Evolutionary conservation across 2,888 invertebrate species (phyloP), one percentile per base, ranked within the genome.

Genomic region (Malacosoma neustria): DNA sequence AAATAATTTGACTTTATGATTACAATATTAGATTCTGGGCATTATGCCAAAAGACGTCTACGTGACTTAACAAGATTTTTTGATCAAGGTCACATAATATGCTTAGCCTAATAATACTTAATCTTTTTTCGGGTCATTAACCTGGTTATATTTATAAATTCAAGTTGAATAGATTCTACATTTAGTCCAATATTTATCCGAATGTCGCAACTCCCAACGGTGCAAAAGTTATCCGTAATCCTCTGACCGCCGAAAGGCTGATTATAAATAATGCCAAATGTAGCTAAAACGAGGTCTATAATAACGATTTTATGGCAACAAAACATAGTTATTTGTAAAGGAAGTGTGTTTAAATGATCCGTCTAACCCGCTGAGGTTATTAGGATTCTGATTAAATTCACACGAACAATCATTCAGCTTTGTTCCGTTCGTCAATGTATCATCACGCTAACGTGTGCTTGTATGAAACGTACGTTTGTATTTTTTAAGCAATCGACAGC

Each of bases 321-420:
- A 22, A 47, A 37, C 43, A 37, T 44, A 44, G 51, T 55, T 59
- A 54, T 62, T 62, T 61, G 61, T 54, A 39, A 46, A 39, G 49
- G 53, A 66, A 62, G 65, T 22, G 22, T 22, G 46, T 50, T 58
- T 60, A 61, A 61, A 56, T 57, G 51, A 40, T 43, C 46, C 34
- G 36, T 46, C 48, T 44, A 50, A 49, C 49, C 51, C 39, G 36
- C 48, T 37, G 47, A 53, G 50, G 54, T 56, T 61, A 57, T 63
- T 61, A 58, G 54, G 22, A 60, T 56, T 57, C 64, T 72, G 71
- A 76, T 82, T 79, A 82, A 82, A 77, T 72, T 77, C 80, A 70
- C 75, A 82, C 61, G 69, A 73, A 66, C 76, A 77, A 77, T 79
- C 64, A 64, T 61, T 60, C 50, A 54, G 66, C 68, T 67, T 66